Conservation (phyloP, 2,797 vertebrate genomes). For the Sparidentex hasta region DNA sequence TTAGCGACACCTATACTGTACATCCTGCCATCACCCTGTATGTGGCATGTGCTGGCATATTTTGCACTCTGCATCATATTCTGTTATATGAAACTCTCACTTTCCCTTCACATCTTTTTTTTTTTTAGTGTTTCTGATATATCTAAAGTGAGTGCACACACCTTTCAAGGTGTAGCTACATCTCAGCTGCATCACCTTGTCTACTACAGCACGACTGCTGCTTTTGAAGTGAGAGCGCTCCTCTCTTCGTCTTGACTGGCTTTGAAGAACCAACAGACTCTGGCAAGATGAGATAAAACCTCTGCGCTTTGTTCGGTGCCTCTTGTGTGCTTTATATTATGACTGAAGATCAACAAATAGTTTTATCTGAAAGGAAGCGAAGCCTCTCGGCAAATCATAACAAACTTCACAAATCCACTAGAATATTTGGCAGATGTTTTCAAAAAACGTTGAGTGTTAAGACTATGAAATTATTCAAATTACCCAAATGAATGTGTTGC, state of each 20-base stretch:
- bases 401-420: neutral
- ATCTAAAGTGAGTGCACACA: constrained; percentile 1
- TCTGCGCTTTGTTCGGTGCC: neutral
- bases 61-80: neutral
- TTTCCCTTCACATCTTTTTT: neutral
- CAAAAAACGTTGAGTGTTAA: neutral
- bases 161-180: constrained; percentile 6
- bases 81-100: neutral
- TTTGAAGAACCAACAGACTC: constrained; percentile 14
- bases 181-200: neutral
- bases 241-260: constrained; percentile 1
- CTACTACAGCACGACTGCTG: neutral
- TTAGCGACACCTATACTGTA: neutral
- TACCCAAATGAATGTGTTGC: neutral
- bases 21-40: neutral
- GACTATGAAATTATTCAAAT: neutral
- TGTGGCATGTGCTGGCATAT: neutral
- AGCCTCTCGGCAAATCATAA: neutral
- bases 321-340: neutral
- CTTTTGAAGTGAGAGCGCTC: constrained; percentile 2
- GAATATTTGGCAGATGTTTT: neutral
- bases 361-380: constrained; percentile 6
- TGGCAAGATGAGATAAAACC: constrained; percentile 14
- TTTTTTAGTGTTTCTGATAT: constrained; percentile 7
- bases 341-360: neutral